These are phyloP conservation scores for Panulirus ornatus DNA, from an alignment of 1,140 invertebrate species.

Conservation along the genomic window DNA sequence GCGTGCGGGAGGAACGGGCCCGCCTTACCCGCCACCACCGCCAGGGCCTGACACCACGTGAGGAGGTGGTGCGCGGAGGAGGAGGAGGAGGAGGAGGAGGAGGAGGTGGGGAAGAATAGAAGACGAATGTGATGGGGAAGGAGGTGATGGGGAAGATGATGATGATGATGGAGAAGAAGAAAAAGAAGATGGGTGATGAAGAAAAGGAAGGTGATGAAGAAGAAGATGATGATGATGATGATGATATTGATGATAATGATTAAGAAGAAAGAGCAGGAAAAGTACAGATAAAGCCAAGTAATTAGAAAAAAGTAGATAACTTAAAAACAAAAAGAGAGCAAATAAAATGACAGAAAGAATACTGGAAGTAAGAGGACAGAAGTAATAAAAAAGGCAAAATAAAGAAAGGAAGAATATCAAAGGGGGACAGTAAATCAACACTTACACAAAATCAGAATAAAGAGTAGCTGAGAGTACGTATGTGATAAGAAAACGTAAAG, in stretches of 20 bases:
- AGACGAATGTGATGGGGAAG: background rate
- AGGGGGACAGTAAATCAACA: too few species aligned
- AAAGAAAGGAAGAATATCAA: background rate
- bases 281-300: background rate
- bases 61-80: conserved; percentile 5
- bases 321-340: too few species aligned
- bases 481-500: too few species aligned
- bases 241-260: too few species aligned
- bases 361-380: background rate
- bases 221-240: background rate
- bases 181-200: too few species aligned
- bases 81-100: conserved; percentile 24
- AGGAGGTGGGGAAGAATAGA: too few species aligned
- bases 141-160: background rate
- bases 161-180: conserved; percentile 5
- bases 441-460: too few species aligned
- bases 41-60: background rate
- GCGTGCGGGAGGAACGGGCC: background rate
- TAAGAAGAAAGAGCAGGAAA: background rate
- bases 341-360: background rate
- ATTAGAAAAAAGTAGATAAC: background rate
- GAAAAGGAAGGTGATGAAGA: background rate
- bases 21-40: too few species aligned
- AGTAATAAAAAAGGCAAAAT: background rate
- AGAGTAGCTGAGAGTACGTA: too few species aligned